Evolutionary conservation across 2,888 invertebrate genomes (phyloP), one percentile per base, ranked within the genome.

Genomic region (Ferrisia virgata): DNA sequence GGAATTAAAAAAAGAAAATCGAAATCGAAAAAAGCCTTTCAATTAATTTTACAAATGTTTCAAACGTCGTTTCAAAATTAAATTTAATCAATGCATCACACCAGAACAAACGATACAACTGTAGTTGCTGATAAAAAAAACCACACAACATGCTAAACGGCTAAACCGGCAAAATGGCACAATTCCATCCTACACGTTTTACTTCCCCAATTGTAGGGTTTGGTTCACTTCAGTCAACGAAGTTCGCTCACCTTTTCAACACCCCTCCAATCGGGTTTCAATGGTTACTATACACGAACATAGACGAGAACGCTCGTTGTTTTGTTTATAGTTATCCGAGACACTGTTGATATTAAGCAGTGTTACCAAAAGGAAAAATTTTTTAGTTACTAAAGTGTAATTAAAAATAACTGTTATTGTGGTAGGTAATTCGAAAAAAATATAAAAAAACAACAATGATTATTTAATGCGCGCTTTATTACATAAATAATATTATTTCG

Each of bases 171-270:
- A 33, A 72, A 72, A 72, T 72, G 72, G 72, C 31, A 72, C 33
- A 72, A 33, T 33, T 72, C 72, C 72, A 33, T 33, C 72, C 33
- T 72, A 72, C 72, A 72, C 72, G n/a, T 33, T 72, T 72, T 33
- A 72, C 72, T 72, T 72, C 72, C 72, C 72, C 72, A 72, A 33
- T 72, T 72, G 33, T 28, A 72, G 72, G 72, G 72, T 36, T 33
- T 28, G 28, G 58, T 64, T 28, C 9, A 28, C 8, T 64, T 64
- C 4, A n/a, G 33, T n/a, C 72, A 8, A 72, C 33, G 72, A 72
- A 72, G 72, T 72, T 72, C 72, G 72, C 72, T 72, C 72, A 72
- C 72, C 72, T 72, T 31, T 28, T 33, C 31, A 18, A 33, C 72
- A 72, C 72, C 72, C 72, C 72, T 72, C 72, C 72, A 33, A 15